A percentile compares a stretch with the other conserved stretches of the same genome.
phyloP scores from a whole-genome alignment of 2,113 vertebrate genomes.

The Misgurnus anguillicaudatus region DNA sequence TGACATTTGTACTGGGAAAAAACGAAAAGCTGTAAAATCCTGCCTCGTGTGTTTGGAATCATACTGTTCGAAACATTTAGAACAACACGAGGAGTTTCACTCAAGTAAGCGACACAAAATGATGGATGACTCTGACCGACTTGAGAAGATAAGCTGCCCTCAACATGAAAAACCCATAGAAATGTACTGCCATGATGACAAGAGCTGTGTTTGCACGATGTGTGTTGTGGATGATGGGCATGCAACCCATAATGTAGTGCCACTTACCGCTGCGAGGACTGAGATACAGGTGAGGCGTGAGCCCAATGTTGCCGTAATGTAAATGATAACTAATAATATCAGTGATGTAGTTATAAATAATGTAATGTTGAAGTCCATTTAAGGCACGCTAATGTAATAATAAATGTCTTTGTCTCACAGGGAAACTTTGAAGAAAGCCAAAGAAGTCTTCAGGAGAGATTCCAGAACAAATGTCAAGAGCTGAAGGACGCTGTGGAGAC shows the following conservation, averaged over 20 bases:
- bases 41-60: conserved; percentile 14
- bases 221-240: neutral
- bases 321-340: too few relatives aligned
- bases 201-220: neutral
- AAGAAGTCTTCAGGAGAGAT: too few relatives aligned
- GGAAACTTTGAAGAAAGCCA: too few relatives aligned
- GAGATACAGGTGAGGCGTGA: conserved; percentile 1
- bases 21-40: conserved; percentile 13
- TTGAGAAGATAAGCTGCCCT: conserved; percentile 17
- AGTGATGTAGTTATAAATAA: too few relatives aligned
- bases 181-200: neutral
- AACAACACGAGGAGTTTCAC: conserved; percentile 20
- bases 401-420: too few relatives aligned
- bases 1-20: neutral
- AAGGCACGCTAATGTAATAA: too few relatives aligned
- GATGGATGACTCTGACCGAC: neutral
- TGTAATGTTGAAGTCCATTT: too few relatives aligned
- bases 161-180: neutral
- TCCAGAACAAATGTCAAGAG: too few relatives aligned
- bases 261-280: neutral
- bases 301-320: too few relatives aligned
- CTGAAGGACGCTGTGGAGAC: too few relatives aligned
- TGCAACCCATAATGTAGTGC: neutral
- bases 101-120: conserved; percentile 2
- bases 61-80: neutral